Evolutionary conservation across 2,888 invertebrate species (phyloP).

Genomic region (Strigamia crassipes): DNA sequence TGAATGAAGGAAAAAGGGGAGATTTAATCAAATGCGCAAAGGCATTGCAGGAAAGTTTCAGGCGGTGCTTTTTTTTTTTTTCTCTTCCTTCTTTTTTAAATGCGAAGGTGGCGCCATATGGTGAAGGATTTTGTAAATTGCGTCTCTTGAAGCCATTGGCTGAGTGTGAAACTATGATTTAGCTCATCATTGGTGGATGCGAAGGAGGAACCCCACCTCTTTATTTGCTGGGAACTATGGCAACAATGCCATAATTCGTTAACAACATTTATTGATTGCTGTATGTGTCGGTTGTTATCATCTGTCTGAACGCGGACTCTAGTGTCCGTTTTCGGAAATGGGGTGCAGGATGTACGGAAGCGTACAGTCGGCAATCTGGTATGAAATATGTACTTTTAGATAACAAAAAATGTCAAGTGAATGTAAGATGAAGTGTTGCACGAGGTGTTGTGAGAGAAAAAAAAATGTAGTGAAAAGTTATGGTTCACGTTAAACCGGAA

Average conservation of each 20-base stretch:
- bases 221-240: not conserved
- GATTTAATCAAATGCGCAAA: not conserved
- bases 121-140: conserved; percentile 19
- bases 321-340: conserved; percentile 42
- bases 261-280: conserved; percentile 8
- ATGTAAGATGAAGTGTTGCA: conserved; percentile 16
- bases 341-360: conserved; percentile 24
- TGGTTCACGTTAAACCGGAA: conserved; percentile 24
- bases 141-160: not conserved
- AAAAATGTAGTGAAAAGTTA: conserved; percentile 25
- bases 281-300: conserved; percentile 20
- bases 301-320: conserved; percentile 28
- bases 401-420: conserved; percentile 32
- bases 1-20: not conserved
- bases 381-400: conserved; percentile 39
- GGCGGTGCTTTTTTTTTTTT: conserved; percentile 29
- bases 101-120: not conserved
- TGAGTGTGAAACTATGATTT: not conserved
- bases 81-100: not conserved
- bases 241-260: not conserved
- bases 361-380: conserved; percentile 27
- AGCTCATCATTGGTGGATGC: conserved; percentile 34
- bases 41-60: conserved; percentile 9
- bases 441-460: not conserved
- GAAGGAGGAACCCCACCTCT: conserved; percentile 17